Evolutionary conservation across 2,797 vertebrate genomes (phyloP), one percentile per base, ranked within the genome.

Genomic region (Silurus aristotelis): DNA sequence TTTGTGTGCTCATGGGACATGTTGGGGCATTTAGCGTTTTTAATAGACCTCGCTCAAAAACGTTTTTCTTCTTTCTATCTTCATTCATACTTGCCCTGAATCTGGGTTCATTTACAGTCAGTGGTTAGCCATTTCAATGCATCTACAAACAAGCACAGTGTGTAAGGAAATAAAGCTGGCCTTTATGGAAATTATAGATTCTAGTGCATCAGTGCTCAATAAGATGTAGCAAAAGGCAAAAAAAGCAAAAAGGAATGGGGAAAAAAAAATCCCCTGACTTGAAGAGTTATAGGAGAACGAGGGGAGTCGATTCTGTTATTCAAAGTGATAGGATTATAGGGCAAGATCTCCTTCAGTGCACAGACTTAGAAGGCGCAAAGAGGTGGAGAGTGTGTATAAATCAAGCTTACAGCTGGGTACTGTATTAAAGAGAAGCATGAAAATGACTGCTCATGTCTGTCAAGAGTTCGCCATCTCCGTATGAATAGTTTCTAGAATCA

Each of bases 241-340:
- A n/a, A 60, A 73, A 75, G 20, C 10, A 75, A 58, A 31, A 27
- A n/a, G 71, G 43, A 80, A 43, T 22, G 43, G 4, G 4, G 46
- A n/a, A 22, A 43, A 55, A 55, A 72, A 60, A 48, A 25, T 20
- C 76, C 79, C 58, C 14, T n/a, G 19, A 75, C 68, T 52, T 31
- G 46, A 64, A 55, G 46, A 63, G 64, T 22, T n/a, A 43, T 9
- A 67, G 68, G 38, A 82, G 64, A 79, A 75, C 5, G 78, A 87
- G 78, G 79, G 64, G 72, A 84, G 84, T 77, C 27, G 71, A 82
- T 82, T 84, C 72, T 79, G 72, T 86, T 86, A 87, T 84, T 85
- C 71, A 85, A 82, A 82, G 55, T 73, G 84, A 87, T 85, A 71
- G 86, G 86, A 87, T 86, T 89, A 86, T 73, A 83, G 84, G 84